These are phyloP conservation scores for Galleria mellonella DNA, from an alignment of 1,140 invertebrate species.

Conservation along the genomic window DNA sequence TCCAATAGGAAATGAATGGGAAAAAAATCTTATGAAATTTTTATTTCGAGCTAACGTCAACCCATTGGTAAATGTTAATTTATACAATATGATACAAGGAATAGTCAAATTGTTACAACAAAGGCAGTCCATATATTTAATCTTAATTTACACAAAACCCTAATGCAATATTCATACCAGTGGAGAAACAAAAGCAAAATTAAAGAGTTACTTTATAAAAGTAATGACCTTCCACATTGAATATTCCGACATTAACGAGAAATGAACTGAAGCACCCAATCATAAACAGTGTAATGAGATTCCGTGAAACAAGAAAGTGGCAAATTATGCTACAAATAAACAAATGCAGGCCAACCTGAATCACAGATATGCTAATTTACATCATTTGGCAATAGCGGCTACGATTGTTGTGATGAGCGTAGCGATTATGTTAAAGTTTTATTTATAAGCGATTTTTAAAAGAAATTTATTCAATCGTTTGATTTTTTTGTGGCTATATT, in stretches of 20 bases:
- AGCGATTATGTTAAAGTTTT: not conserved
- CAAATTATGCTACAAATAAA: conserved; percentile 38
- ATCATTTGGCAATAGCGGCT: conserved; percentile 16
- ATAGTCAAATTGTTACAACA: no score
- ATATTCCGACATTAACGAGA: not conserved
- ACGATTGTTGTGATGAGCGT: conserved; percentile 5
- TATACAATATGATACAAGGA: no score
- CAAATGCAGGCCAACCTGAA: conserved; percentile 29
- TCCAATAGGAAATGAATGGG: no score
- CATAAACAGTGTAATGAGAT: conserved; percentile 11
- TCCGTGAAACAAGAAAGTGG: conserved; percentile 18
- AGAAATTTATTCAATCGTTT: not conserved
- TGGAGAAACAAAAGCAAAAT: no score
- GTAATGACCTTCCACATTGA: not conserved
- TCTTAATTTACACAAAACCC: no score
- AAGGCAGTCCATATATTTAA: no score
- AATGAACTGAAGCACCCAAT: not conserved
- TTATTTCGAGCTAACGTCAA: no score
- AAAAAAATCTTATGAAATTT: no score
- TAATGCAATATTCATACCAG: no score
- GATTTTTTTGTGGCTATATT: no score
- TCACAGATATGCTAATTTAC: conserved; percentile 34
- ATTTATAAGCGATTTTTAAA: not conserved
- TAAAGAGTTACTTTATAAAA: not conserved
- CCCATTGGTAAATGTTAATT: no score